Conservation (phyloP, 1,140 invertebrate species). For the Glomeris maerens region DNA sequence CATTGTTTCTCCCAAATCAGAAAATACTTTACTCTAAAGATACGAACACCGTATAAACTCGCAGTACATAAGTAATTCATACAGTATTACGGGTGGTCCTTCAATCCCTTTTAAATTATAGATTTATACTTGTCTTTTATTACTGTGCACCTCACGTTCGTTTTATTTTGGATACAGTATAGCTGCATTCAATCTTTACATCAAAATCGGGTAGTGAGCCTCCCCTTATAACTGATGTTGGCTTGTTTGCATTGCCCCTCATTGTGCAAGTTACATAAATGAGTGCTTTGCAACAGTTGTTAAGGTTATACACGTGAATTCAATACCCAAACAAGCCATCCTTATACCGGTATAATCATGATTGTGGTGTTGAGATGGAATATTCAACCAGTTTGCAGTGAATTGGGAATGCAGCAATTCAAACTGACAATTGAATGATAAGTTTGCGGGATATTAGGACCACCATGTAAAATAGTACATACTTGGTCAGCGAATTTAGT, state of each 20-base stretch:
- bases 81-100: not conserved
- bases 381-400: too few relatives aligned
- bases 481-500: constrained; percentile 40
- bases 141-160: not conserved
- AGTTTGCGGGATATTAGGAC: not conserved
- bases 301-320: too few relatives aligned
- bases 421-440: not conserved
- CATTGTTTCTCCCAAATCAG: constrained; percentile 42
- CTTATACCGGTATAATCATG: not conserved
- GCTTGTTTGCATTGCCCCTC: too few relatives aligned
- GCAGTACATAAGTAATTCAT: not conserved
- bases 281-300: too few relatives aligned
- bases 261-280: too few relatives aligned
- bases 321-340: not conserved
- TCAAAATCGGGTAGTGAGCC: not conserved
- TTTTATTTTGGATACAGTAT: not conserved
- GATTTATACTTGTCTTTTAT: too few relatives aligned
- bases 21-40: constrained; percentile 37
- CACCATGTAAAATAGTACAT: constrained; percentile 6
- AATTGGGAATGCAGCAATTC: not conserved
- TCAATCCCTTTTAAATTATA: not conserved
- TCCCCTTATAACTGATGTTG: too few relatives aligned
- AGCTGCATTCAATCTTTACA: not conserved
- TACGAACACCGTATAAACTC: not conserved
- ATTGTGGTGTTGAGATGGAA: too few relatives aligned